phyloP scores from a whole-genome alignment of 2,113 vertebrate genomes.

The Laterallus jamaicensis region DNA sequence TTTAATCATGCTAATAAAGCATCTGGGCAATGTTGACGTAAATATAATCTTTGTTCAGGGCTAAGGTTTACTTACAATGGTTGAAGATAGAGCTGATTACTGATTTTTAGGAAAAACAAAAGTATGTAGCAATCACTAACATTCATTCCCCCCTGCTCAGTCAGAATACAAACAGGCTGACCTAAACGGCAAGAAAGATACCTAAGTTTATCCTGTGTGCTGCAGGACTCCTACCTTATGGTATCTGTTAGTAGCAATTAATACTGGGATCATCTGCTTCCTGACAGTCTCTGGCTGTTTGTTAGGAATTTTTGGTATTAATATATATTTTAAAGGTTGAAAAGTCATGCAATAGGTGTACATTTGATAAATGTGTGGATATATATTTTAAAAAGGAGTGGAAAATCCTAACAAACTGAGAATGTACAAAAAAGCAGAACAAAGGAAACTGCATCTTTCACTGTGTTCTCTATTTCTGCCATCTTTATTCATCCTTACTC shows the following conservation, averaged over 20 bases:
- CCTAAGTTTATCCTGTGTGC: neutral
- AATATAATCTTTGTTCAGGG: neutral
- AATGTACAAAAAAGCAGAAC: neutral
- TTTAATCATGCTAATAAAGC: constrained; percentile 3
- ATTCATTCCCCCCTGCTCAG: neutral
- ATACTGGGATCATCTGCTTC: constrained; percentile 1
- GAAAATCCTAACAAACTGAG: neutral
- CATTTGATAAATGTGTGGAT: neutral
- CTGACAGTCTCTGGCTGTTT: constrained; percentile 10
- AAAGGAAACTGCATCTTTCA: neutral
- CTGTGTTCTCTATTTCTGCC: neutral
- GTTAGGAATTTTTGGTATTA: constrained; percentile 1
- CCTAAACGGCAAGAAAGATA: neutral
- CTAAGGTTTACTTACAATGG: neutral
- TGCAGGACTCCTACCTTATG: neutral
- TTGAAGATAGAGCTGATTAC: neutral
- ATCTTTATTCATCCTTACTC: neutral
- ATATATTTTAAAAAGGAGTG: neutral
- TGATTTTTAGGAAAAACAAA: neutral
- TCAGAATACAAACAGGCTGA: neutral
- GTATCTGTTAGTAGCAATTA: neutral
- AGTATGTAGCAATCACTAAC: neutral
- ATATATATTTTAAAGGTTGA: neutral
- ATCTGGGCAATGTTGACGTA: neutral
- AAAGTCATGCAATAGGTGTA: neutral